A percentile compares a stretch with the other conserved stretches of the same genome.
Evolutionary conservation across 2,888 invertebrate genomes (phyloP).

Genomic region (Allophyes oxyacanthae): DNA sequence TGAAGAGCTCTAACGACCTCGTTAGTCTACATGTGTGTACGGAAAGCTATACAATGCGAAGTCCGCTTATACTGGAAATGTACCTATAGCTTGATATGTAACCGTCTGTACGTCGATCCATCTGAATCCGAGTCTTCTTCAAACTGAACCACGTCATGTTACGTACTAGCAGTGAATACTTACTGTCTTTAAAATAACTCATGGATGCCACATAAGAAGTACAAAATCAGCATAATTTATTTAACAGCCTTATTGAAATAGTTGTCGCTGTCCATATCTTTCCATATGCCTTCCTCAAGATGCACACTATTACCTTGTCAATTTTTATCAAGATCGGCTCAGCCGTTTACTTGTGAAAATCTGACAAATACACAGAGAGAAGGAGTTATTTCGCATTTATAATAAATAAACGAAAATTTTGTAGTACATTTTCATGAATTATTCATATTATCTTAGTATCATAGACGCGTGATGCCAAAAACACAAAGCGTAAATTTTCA

Average conservation of each 20-base stretch:
- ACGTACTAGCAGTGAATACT: slow-evolving; percentile 18
- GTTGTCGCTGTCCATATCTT: too few relatives aligned
- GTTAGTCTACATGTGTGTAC: slow-evolving; percentile 59
- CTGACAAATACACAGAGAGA: too few relatives aligned
- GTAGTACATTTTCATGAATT: slow-evolving; percentile 49
- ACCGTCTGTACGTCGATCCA: slow-evolving; percentile 49
- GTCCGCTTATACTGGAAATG: too few relatives aligned
- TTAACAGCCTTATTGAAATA: too few relatives aligned
- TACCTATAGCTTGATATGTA: too few relatives aligned
- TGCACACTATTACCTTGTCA: too few relatives aligned
- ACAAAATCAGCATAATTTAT: slow-evolving; percentile 23
- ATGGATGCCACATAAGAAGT: slow-evolving; percentile 15
- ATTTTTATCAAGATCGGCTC: too few relatives aligned
- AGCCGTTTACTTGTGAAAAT: too few relatives aligned
- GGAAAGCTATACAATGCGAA: too few relatives aligned
- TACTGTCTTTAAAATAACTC: slow-evolving; percentile 17
- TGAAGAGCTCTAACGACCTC: slow-evolving; percentile 59
- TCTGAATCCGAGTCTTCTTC: slow-evolving; percentile 27
- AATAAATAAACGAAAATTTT: slow-evolving; percentile 31
- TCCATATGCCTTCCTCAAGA: too few relatives aligned
- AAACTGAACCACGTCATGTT: slow-evolving; percentile 1
- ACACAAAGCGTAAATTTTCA: slow-evolving; percentile 45
- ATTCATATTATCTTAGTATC: slow-evolving; percentile 46
- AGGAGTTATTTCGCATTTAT: too few relatives aligned
- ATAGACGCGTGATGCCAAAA: slow-evolving; percentile 41